Percentiles rank a stretch among this genome's conserved stretches.
Conservation (phyloP, 2,113 vertebrate genomes). For the Anguilla rostrata region DNA sequence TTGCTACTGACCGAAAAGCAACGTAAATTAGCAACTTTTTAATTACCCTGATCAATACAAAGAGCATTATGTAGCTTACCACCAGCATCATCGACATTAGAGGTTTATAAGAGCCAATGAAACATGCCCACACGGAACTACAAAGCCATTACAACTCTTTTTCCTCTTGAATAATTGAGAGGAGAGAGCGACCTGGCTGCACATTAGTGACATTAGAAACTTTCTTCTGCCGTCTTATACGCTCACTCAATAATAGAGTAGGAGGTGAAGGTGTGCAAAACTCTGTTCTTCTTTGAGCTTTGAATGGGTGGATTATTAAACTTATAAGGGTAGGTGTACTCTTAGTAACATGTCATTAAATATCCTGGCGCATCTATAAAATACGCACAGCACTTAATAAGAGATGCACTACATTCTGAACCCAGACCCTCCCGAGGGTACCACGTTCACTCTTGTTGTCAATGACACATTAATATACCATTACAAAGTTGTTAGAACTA, state of each 20-base stretch:
- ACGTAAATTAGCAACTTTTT: neutral
- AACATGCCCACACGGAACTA: neutral
- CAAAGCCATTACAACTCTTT: constrained; percentile 2
- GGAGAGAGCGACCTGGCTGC: neutral
- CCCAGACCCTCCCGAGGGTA: neutral
- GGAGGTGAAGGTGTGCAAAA: neutral
- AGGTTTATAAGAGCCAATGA: neutral
- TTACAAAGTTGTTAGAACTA: neutral
- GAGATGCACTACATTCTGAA: neutral
- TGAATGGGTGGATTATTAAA: neutral
- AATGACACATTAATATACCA: neutral
- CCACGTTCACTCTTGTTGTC: neutral
- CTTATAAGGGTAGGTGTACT: constrained; percentile 6
- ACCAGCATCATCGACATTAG: neutral
- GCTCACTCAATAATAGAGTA: neutral
- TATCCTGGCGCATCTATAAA: constrained; percentile 57
- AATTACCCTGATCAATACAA: neutral
- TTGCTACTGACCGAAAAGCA: neutral
- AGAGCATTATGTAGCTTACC: neutral
- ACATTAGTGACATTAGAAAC: neutral
- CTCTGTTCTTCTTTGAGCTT: neutral
- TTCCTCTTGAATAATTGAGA: neutral
- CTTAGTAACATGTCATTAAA: constrained; percentile 47
- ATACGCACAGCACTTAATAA: constrained; percentile 47
- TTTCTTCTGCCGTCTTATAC: neutral